Evolutionary conservation across 2,113 vertebrate species (phyloP).

Genomic region (Columba janthina): DNA sequence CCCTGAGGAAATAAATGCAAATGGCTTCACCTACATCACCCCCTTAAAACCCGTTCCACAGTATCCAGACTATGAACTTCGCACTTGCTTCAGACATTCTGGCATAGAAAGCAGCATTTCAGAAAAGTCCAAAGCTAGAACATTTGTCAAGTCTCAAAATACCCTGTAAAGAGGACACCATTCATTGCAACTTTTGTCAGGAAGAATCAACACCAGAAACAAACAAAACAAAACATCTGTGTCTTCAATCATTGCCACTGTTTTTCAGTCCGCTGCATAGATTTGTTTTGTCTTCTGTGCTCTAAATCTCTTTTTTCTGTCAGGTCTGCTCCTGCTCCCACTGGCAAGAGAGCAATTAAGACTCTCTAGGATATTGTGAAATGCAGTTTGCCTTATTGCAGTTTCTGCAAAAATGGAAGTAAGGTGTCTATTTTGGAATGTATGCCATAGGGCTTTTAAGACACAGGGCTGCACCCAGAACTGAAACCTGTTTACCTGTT

Average conservation of each 20-base stretch:
- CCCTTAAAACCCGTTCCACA: not conserved
- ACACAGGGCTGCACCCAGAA: not conserved
- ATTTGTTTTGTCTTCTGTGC: not conserved
- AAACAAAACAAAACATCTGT: not conserved
- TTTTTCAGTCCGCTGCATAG: not conserved
- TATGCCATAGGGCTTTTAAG: rapidly evolving
- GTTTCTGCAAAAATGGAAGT: too few species aligned
- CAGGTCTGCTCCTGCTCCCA: not conserved
- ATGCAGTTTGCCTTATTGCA: not conserved
- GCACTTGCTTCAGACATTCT: rapidly evolving
- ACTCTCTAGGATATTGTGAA: rapidly evolving
- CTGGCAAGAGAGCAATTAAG: too few species aligned
- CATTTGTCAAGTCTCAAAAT: not conserved
- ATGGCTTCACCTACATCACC: not conserved
- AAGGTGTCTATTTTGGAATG: not conserved
- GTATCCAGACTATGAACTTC: not conserved
- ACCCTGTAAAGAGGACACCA: not conserved
- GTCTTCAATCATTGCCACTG: rapidly evolving
- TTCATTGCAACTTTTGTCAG: not conserved
- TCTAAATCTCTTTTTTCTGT: not conserved
- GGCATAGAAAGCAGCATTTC: not conserved
- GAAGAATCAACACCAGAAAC: not conserved
- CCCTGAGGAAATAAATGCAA: not conserved
- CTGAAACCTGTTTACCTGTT: not conserved
- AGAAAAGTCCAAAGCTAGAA: not conserved